Base-by-base conservation (phyloP, 23 tunicate genomes). In the Pegea sp. region DNA sequence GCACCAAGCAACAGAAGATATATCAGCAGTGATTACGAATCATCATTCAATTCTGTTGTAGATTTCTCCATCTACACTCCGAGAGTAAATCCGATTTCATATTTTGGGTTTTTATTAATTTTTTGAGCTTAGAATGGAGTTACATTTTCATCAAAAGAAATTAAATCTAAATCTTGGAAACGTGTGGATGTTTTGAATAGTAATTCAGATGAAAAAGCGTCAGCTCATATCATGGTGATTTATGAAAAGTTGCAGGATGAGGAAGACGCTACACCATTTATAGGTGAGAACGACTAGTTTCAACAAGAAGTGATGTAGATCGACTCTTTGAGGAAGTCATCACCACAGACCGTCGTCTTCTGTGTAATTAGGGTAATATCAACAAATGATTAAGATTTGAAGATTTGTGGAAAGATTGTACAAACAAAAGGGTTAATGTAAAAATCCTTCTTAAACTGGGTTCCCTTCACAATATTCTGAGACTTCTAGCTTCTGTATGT, bases 141-240 rank as follows among this genome's bases (percentile, higher is more conserved):
- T 0, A 25, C 26, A 6, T 84, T 84, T 44, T 24, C 58, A 4
- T 13, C 51, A 16, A 19, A 42, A 1, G 43, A 19, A 5, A 28
- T 76, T 8, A 32, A 62, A 22, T 28, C 66, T 31, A 50, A 48
- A 52, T 26, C 55, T 22, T 72, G 78, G 3, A 31, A 54, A 5
- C 64, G 24, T 18, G 43, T 84, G 22, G 44, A 53, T 0, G 27
- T 84, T 13, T 34, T 50, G 24, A 84, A 84, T 49, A 64, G 68
- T 29, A 84, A 84, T 48, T 64, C 76, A 3, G 95, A 84, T 43
- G 34, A 55, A 1, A 29, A 51, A 25, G 60, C 76, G 1, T 68
- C 81, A 1, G 76, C 69, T 5, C 48, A 84, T 42, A 68, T 84
- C 27, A 84, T 84, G 95, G 44, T 84, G 33, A 63, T 63, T 1